These are phyloP conservation scores for Physocephala rufipes DNA, from an alignment of 2,888 invertebrate genomes.

Conservation along the genomic window DNA sequence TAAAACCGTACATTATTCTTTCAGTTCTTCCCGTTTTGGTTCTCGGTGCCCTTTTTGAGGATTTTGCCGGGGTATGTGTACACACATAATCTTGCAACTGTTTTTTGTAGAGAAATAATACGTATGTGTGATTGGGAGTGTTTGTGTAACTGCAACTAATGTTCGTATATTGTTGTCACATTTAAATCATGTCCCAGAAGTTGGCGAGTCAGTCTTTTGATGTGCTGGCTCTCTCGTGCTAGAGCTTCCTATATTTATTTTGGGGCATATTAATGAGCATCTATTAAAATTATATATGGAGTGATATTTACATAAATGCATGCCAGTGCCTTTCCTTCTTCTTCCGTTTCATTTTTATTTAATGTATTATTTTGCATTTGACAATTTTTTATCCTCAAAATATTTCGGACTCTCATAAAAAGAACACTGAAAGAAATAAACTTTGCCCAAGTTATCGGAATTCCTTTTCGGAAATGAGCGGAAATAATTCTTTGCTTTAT, in stretches of 20 bases:
- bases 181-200: constrained; percentile 38
- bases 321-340: neutral
- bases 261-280: constrained; percentile 41
- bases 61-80: constrained; percentile 5
- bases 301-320: constrained; percentile 28
- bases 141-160: constrained; percentile 39
- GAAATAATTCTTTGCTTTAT: too few species aligned
- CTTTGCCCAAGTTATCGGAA: too few species aligned
- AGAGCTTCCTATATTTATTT: constrained; percentile 2
- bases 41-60: too few species aligned
- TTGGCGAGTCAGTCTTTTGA: neutral
- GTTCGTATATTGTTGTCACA: constrained; percentile 43
- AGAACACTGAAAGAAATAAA: too few species aligned
- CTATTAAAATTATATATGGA: constrained; percentile 43
- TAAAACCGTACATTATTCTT: constrained; percentile 11
- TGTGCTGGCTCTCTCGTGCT: neutral
- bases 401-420: too few species aligned
- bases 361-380: too few species aligned
- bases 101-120: neutral
- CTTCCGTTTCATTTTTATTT: neutral
- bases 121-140: too few species aligned
- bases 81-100: neutral
- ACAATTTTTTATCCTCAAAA: too few species aligned
- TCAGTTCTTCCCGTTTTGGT: neutral
- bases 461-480: too few species aligned